Evolutionary conservation across 2,113 vertebrate species (phyloP), one percentile per base, ranked within the genome.

Genomic region (Megaceryle maxima): DNA sequence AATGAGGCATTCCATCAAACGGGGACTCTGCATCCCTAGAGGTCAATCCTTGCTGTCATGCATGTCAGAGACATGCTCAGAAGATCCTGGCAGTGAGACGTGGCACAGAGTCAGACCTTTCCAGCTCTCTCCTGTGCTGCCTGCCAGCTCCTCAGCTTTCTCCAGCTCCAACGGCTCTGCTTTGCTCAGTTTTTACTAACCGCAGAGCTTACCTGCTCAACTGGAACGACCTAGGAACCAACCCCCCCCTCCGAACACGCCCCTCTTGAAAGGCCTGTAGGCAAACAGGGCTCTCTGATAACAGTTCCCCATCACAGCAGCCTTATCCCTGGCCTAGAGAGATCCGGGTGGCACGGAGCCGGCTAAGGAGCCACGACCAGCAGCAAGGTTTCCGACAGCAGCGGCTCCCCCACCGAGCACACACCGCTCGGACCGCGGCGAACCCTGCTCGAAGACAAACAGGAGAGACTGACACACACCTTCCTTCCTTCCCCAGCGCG

Each of bases 221-320:
- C 35, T 4, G 1, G 6, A 59, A 22, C 3, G 56, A 68, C 25
- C 10, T 17, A 3, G 16, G 6, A 87, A 51, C 20, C 17, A 33
- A 2, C 21, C 35, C 50, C 18, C 18, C 43, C 15, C 26, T 10
- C 26, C 7, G 2, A 18, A 7, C 2, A 51, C 16, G 6, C 43
- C 10, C 41, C 29, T 0, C 7, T 0, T 0, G 3, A 72, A 12
- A 5, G 8, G 28, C n/a, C 39, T 5, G 5, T 0, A 53, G 5
- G 29, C 22, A 80, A 59, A 68, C 1, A 0, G 15, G 6, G 9
- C 2, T 1, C 31, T 48, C 24, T 6, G 3, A 31, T 2, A 37
- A 14, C 29, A 19, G 5, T 11, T 5, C 6, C 21, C 21, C 57
- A 6, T 6, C 14, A 13, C 13, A 28, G 19, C 33, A 2, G 0